Conservation (phyloP, 1,140 invertebrate species). For the Metopolophium dirhodum region DNA sequence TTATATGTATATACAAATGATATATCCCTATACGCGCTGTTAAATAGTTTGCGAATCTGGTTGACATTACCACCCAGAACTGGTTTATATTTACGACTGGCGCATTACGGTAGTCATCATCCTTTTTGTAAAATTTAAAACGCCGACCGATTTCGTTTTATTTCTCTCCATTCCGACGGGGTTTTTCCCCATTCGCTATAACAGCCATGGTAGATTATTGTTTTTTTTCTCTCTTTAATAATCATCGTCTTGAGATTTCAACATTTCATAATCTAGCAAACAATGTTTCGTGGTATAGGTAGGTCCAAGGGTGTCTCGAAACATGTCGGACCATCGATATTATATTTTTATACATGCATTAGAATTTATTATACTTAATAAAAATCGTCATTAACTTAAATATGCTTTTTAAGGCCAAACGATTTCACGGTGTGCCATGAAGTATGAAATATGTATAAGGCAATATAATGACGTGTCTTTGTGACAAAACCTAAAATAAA, state of each 20-base stretch:
- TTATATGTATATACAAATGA: not conserved
- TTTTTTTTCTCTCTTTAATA: not conserved
- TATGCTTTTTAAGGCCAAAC: not conserved
- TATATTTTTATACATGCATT: not conserved
- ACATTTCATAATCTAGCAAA: not conserved
- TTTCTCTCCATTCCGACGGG: not conserved
- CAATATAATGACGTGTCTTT: not conserved
- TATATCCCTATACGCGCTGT: not conserved
- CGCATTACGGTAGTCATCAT: not conserved
- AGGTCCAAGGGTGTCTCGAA: not conserved
- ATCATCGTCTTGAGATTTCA: not conserved
- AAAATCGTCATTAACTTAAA: not conserved
- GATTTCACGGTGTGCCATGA: not conserved
- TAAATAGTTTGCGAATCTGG: constrained; percentile 17
- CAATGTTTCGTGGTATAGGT: not conserved
- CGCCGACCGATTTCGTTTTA: not conserved
- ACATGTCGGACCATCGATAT: not conserved
- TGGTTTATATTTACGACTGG: constrained; percentile 25
- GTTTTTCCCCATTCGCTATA: not conserved
- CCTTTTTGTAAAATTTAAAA: constrained; percentile 31
- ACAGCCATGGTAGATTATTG: not conserved
- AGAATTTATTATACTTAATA: not conserved
- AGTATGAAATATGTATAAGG: not conserved
- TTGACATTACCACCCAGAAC: constrained; percentile 52
- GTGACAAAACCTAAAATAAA: not conserved